These are phyloP conservation scores for Tetramorium simillimum DNA, from an alignment of 1,140 invertebrate species.

Conservation along the genomic window DNA sequence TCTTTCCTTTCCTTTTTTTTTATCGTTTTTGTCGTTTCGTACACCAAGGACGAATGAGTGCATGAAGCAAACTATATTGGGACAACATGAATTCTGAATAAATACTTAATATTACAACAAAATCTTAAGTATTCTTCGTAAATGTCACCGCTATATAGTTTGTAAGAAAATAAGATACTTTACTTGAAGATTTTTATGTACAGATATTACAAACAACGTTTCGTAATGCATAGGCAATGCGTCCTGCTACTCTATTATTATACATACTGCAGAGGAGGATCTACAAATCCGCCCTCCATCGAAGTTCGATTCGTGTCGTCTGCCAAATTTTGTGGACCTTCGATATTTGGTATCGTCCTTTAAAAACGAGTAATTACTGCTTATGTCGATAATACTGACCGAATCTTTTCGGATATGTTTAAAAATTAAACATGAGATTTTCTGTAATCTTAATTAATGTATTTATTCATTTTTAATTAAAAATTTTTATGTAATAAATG, in stretches of 20 bases:
- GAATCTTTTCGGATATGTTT: neutral
- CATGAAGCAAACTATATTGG: slow-evolving; percentile 77
- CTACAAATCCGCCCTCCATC: slow-evolving; percentile 52
- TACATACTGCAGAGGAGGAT: slow-evolving; percentile 67
- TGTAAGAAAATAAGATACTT: slow-evolving; percentile 83
- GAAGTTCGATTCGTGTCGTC: neutral
- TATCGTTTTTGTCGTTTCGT: slow-evolving; percentile 58
- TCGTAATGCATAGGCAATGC: slow-evolving; percentile 74
- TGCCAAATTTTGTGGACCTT: slow-evolving; percentile 30
- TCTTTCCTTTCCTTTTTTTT: slow-evolving; percentile 50
- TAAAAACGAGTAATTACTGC: slow-evolving; percentile 29
- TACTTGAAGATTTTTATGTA: slow-evolving; percentile 82
- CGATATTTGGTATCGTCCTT: slow-evolving; percentile 19
- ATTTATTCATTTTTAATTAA: neutral
- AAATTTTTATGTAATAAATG: neutral
- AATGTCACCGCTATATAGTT: slow-evolving; percentile 80
- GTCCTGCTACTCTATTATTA: slow-evolving; percentile 74
- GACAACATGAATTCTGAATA: slow-evolving; percentile 79
- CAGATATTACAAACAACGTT: slow-evolving; percentile 82
- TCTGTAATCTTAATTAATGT: neutral
- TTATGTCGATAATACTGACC: slow-evolving; percentile 40
- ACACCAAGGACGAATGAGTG: slow-evolving; percentile 75
- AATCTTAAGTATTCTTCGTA: slow-evolving; percentile 79
- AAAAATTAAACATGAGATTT: neutral
- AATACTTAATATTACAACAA: slow-evolving; percentile 79